Percentiles rank a stretch among this genome's conserved stretches.
Evolutionary conservation across 53 echinoderm and acorn worm species (phyloP).

Genomic region (Temnopleurus reevesii): DNA sequence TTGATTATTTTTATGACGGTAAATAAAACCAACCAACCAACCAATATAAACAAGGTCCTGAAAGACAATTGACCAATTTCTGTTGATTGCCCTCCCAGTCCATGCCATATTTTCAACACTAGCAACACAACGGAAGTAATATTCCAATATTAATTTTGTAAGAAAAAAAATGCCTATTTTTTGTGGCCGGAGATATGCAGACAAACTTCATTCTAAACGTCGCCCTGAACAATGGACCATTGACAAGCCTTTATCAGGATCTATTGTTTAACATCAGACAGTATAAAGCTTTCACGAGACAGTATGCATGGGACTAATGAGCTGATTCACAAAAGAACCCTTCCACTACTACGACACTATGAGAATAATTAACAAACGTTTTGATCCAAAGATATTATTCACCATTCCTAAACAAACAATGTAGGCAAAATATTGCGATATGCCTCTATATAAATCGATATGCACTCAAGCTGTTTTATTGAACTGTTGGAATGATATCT

Average conservation of each 20-base stretch:
- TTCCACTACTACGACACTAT: background rate
- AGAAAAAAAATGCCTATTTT: no score
- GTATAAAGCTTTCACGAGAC: background rate
- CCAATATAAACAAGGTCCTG: no score
- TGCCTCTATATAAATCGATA: no score
- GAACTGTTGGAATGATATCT: no score
- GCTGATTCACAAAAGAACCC: background rate
- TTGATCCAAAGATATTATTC: background rate
- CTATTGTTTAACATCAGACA: slow-evolving; percentile 1
- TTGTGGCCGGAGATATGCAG: background rate
- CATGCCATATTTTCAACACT: background rate
- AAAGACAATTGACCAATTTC: no score
- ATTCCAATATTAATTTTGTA: background rate
- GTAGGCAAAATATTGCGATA: no score
- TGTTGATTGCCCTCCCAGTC: no score
- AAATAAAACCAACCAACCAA: no score
- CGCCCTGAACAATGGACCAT: background rate
- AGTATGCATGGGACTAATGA: background rate
- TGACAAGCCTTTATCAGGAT: no score
- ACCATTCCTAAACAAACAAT: background rate
- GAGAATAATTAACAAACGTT: slow-evolving; percentile 17
- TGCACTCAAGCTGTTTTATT: no score
- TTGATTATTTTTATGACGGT: no score
- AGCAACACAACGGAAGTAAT: background rate
- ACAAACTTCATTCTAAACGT: background rate